Conservation (phyloP, 1,140 invertebrate genomes). For the Probaryconus sp. region DNA sequence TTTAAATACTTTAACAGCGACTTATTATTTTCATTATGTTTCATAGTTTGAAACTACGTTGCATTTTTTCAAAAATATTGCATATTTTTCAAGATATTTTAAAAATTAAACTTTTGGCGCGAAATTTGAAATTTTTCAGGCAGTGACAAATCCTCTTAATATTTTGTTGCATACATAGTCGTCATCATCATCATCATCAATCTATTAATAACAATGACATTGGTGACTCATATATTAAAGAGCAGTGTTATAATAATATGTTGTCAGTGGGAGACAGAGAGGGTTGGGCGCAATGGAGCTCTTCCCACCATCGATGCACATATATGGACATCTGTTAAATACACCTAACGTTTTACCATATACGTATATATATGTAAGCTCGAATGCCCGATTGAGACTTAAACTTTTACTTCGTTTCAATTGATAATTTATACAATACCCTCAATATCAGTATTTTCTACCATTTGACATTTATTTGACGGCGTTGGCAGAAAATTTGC, state of each 20-base stretch:
- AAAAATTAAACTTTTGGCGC: no score
- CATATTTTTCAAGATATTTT: no score
- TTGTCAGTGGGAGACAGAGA: conserved; percentile 54
- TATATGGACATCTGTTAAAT: conserved; percentile 73
- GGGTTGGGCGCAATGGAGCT: conserved; percentile 61
- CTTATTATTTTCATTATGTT: no score
- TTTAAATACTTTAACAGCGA: no score
- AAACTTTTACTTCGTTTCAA: conserved; percentile 21
- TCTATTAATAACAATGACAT: conserved; percentile 76
- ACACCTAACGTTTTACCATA: conserved; percentile 57
- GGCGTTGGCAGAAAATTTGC: no score
- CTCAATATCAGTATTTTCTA: not conserved
- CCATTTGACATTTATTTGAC: conserved; percentile 16
- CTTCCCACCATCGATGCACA: conserved; percentile 69
- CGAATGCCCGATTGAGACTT: conserved; percentile 2
- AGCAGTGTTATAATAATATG: conserved; percentile 19
- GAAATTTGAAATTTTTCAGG: no score
- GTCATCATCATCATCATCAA: no score
- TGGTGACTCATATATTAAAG: conserved; percentile 71
- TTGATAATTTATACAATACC: conserved; percentile 17
- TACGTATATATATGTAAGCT: no score
- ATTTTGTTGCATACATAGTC: no score
- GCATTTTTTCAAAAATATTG: no score
- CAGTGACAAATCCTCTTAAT: no score
- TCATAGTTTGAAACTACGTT: no score